Conservation (phyloP, 2,888 invertebrate species). For the Himalopsyche tibetana region DNA sequence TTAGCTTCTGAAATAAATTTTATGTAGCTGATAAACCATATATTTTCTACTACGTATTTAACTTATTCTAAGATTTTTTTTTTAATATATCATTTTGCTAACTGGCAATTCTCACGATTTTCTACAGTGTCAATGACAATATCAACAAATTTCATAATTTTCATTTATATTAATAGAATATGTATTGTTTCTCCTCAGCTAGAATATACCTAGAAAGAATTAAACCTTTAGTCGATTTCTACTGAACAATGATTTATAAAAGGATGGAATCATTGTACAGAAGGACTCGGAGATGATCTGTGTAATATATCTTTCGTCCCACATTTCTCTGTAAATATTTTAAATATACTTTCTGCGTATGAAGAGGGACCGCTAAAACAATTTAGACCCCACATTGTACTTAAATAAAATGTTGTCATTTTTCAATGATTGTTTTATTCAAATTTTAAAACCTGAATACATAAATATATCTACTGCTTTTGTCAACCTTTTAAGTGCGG, state of each 20-base stretch:
- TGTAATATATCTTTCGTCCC: constrained; percentile 35
- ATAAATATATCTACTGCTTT: no score
- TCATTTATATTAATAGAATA: not conserved
- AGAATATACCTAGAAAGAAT: not conserved
- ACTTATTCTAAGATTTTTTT: not conserved
- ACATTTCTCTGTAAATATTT: constrained; percentile 29
- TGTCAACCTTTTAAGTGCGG: no score
- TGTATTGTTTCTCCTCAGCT: not conserved
- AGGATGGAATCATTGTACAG: not conserved
- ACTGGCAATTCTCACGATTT: no score
- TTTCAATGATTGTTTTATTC: not conserved
- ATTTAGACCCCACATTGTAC: constrained; percentile 3
- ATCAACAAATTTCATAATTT: not conserved
- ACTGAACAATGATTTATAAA: not conserved
- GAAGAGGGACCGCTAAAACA: not conserved
- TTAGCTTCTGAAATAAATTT: no score
- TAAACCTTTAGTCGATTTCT: not conserved
- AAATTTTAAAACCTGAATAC: not conserved
- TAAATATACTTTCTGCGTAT: not conserved
- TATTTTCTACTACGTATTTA: no score
- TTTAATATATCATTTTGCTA: not conserved
- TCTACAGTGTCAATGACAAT: not conserved
- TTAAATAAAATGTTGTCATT: constrained; percentile 39
- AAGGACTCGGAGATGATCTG: not conserved
- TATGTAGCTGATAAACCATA: no score